Conservation (phyloP, 2,888 invertebrate genomes). For the Gastrophysa polygoni region DNA sequence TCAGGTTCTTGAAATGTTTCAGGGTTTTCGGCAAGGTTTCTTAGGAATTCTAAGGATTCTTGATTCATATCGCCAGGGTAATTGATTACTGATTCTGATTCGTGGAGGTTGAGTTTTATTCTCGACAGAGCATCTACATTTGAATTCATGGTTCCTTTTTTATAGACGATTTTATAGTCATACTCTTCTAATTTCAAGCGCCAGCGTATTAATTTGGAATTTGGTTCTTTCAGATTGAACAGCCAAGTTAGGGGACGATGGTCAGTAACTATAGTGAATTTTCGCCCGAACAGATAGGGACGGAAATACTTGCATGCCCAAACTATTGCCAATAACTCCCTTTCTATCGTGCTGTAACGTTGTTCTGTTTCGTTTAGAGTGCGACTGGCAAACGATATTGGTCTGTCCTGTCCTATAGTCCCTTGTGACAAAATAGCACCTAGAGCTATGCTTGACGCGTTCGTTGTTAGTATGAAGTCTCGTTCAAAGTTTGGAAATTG, state of each 20-base stretch:
- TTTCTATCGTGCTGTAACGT: constrained; percentile 19
- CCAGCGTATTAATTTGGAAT: constrained; percentile 25
- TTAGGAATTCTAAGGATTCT: too few relatives aligned
- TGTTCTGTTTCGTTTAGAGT: constrained; percentile 16
- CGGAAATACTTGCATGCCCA: constrained; percentile 6
- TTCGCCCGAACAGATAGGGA: not conserved
- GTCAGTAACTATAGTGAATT: constrained; percentile 13
- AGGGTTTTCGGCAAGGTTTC: too few relatives aligned
- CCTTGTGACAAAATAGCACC: constrained; percentile 25
- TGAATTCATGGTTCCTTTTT: not conserved
- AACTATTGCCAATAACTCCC: constrained; percentile 11
- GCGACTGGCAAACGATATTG: constrained; percentile 24
- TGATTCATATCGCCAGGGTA: too few relatives aligned
- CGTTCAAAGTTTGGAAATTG: constrained; percentile 26
- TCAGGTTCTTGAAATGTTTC: too few relatives aligned
- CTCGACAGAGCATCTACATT: not conserved
- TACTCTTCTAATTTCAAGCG: constrained; percentile 18
- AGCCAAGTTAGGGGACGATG: constrained; percentile 14
- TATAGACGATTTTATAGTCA: constrained; percentile 17
- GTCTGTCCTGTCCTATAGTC: constrained; percentile 21
- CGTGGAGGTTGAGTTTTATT: not conserved
- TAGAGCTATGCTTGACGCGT: constrained; percentile 23
- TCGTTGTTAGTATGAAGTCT: constrained; percentile 26
- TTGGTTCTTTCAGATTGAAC: constrained; percentile 11
- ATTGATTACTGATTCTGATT: not conserved